Evolutionary conservation across 2,888 invertebrate genomes (phyloP).

Genomic region (Geotrupes spiniger): DNA sequence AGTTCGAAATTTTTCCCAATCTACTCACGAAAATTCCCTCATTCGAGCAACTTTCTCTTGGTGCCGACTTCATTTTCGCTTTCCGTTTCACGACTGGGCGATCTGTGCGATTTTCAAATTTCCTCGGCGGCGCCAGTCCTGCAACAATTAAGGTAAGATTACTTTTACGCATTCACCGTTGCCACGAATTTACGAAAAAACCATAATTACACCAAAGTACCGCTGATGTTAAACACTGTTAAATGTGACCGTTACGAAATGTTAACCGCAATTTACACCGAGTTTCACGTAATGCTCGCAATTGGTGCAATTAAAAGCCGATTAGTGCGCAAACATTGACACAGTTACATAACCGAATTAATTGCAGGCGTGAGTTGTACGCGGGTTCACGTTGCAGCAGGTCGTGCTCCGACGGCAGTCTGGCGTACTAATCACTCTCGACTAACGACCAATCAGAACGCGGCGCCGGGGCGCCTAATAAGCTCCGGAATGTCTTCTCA

Average conservation of each 20-base stretch:
- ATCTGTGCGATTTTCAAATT: background rate
- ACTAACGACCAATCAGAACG: slow-evolving; percentile 37
- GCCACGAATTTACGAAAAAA: too few species aligned
- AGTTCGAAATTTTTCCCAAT: slow-evolving; percentile 16
- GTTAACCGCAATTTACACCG: background rate
- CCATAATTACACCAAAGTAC: too few species aligned
- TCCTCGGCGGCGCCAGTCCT: slow-evolving; percentile 3
- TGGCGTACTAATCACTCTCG: slow-evolving; percentile 36
- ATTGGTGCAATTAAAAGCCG: slow-evolving; percentile 10
- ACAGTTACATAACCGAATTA: slow-evolving; percentile 31
- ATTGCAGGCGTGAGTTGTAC: slow-evolving; percentile 38
- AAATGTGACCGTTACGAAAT: slow-evolving; percentile 1
- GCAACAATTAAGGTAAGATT: slow-evolving; percentile 10
- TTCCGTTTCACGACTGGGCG: too few species aligned
- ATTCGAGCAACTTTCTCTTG: slow-evolving; percentile 1
- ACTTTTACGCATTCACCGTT: too few species aligned
- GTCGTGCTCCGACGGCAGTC: slow-evolving; percentile 37
- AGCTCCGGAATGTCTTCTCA: slow-evolving; percentile 37
- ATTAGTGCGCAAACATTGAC: slow-evolving; percentile 23
- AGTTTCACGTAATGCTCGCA: background rate
- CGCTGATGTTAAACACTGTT: background rate
- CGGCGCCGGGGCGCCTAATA: slow-evolving; percentile 38
- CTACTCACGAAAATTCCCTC: background rate
- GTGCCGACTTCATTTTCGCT: too few species aligned
- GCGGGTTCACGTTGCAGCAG: slow-evolving; percentile 39